Base-by-base conservation (phyloP, 2,888 invertebrate genomes). In the Steinernema scapterisci region DNA sequence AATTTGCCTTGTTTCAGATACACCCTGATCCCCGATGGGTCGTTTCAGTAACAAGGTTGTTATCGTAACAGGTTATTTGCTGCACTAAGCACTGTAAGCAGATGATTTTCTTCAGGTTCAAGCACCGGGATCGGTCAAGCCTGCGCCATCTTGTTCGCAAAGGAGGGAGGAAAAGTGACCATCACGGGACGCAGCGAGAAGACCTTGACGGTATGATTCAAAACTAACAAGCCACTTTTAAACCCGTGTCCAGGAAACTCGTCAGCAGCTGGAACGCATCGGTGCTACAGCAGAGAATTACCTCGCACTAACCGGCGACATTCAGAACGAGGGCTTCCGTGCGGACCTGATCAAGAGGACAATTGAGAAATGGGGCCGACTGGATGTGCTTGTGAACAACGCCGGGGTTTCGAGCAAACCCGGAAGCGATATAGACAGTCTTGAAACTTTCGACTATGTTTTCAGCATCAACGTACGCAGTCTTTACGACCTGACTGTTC, bases 381-480 rank as follows among this genome's bases (percentile, higher is more conserved):
- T 71, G 21, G 71, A 71, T 43, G 51, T 71, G 7, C 71, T 71
- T 3, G 46, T 71, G 71, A 71, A 71, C 45, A 71, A 71, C 19
- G 71, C 71, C 16, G n/a, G 44, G 23, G 71, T 71, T 2, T 23
- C 27, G 51, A 13, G 13, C 23, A 71, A 71, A 13, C 44, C 71
- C 7, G 71, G 51, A 7, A 7, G 16, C 27, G 51, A 71, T n/a
- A 71, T 16, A 25, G 46, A 71, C 48, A 46, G 51, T 25, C 46
- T 71, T 2, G 48, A 71, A 44, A 27, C 45, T n/a, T 71, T 27
- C 25, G 71, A 71, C 27, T 27, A 71, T 16, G 71, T 71, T 2
- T 71, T 71, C 27, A 71, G 44, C 71, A 71, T 71, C 71, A 71
- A 71, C 27, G 71, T 71, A 1, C 71, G 71, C 7, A 51, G 71